phyloP scores from a whole-genome alignment of 2,888 invertebrate genomes.

The Allacma fusca region DNA sequence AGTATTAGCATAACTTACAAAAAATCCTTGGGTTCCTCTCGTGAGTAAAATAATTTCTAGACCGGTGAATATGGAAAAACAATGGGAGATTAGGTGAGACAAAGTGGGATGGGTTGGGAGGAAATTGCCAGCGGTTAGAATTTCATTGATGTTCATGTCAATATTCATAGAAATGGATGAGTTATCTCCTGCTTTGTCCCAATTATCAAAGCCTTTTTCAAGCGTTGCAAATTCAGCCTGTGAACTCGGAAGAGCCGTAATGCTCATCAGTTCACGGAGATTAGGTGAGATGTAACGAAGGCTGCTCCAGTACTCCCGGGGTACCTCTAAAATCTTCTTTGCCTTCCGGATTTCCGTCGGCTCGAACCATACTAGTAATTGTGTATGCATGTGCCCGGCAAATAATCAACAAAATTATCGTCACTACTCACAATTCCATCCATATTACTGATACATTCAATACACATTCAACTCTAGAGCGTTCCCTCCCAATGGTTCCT shows the following conservation, averaged over 20 bases:
- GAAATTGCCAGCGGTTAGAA: too few relatives aligned
- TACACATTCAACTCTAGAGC: too few relatives aligned
- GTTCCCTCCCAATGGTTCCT: too few relatives aligned
- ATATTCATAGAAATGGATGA: too few relatives aligned
- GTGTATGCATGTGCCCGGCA: conserved; percentile 62
- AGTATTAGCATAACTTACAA: conserved; percentile 42
- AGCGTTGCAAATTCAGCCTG: conserved; percentile 34
- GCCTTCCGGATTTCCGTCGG: conserved; percentile 85
- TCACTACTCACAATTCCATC: not conserved
- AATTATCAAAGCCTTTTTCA: too few relatives aligned
- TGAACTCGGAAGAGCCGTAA: conserved; percentile 9
- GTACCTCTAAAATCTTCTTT: conserved; percentile 72
- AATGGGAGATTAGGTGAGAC: conserved; percentile 30
- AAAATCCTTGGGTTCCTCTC: conserved; percentile 56
- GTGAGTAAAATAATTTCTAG: conserved; percentile 58
- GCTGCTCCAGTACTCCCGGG: conserved; percentile 63
- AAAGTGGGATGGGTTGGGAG: conserved; percentile 9
- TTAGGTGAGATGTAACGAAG: conserved; percentile 81
- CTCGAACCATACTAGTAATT: conserved; percentile 88
- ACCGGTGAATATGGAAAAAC: conserved; percentile 46
- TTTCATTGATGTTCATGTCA: too few relatives aligned
- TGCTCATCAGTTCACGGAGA: conserved; percentile 65
- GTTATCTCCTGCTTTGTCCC: too few relatives aligned
- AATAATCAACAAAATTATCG: conserved; percentile 37
- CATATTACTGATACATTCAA: too few relatives aligned